Conservation (phyloP, 2,797 vertebrate genomes). For the Delichon dasypus region DNA sequence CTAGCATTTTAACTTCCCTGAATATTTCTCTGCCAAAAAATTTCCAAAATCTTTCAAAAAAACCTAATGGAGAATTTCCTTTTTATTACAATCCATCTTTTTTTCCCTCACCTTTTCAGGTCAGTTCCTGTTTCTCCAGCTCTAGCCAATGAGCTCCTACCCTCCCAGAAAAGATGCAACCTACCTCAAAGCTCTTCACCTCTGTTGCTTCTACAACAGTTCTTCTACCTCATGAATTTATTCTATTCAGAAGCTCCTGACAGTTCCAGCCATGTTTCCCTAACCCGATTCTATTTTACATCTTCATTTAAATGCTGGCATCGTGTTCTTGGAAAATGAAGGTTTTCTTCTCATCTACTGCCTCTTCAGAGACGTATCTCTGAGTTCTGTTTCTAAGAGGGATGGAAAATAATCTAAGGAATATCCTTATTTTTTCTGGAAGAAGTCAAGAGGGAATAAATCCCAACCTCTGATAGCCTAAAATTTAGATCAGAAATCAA, state of each 20-base stretch:
- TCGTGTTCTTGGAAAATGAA: background rate
- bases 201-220: background rate
- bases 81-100: background rate
- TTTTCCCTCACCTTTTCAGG: background rate
- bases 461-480: accelerated
- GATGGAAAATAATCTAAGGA: background rate
- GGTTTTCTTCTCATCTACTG: background rate
- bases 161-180: background rate
- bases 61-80: background rate
- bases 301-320: background rate
- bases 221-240: background rate
- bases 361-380: background rate
- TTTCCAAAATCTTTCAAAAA: background rate
- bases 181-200: background rate
- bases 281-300: background rate
- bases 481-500: background rate
- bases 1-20: background rate
- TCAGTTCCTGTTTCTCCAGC: background rate
- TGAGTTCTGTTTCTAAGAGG: background rate
- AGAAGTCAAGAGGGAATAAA: background rate
- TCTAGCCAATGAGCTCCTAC: background rate
- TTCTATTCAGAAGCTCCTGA: background rate
- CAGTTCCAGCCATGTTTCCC: background rate
- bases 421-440: background rate
- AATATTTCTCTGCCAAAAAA: background rate